Conservation (phyloP, 2,888 invertebrate genomes). For the Drosophila birchii region DNA sequence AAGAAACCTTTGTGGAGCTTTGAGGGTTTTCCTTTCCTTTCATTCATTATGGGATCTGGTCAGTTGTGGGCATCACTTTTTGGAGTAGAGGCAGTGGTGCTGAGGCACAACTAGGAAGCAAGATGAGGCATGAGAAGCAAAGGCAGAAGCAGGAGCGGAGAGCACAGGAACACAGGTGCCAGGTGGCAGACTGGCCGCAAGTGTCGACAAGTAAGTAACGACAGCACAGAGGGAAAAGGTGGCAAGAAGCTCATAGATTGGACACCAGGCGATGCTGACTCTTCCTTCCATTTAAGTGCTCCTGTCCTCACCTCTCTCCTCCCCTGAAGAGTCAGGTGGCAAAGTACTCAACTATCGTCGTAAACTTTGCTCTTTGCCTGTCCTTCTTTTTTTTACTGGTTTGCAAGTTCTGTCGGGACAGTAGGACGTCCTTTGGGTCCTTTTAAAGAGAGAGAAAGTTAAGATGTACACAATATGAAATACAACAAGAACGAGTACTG, state of each 20-base stretch:
- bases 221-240: neutral
- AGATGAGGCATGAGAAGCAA: neutral
- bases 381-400: neutral
- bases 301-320: neutral
- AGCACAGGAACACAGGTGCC: neutral
- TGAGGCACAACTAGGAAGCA: neutral
- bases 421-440: neutral
- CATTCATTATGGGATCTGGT: neutral
- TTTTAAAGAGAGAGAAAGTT: neutral
- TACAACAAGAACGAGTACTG: neutral
- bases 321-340: neutral
- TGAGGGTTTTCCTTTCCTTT: neutral
- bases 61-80: neutral
- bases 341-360: constrained; percentile 23
- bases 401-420: neutral
- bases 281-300: neutral
- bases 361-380: constrained; percentile 50
- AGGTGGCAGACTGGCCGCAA: constrained; percentile 7
- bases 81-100: neutral
- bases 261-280: neutral
- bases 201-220: constrained; percentile 46
- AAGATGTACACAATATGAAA: neutral
- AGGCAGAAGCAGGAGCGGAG: neutral
- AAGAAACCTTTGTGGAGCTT: neutral
- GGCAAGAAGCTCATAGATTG: constrained; percentile 2